Evolutionary conservation across 2,888 invertebrate species (phyloP).

Genomic region (Ectemnius continuus): DNA sequence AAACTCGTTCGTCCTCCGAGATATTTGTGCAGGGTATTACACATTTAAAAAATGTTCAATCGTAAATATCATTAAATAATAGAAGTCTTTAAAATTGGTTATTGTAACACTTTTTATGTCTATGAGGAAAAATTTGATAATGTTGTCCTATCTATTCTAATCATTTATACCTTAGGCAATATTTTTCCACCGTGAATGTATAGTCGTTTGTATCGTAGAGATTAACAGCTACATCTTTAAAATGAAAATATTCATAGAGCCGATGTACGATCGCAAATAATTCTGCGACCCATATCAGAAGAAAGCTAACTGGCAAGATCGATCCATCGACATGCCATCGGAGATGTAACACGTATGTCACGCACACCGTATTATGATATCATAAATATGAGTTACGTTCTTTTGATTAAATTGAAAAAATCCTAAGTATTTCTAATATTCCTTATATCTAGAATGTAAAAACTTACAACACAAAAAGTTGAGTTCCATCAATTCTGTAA

Average conservation of each 20-base stretch:
- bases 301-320: slow-evolving; percentile 43
- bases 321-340: slow-evolving; percentile 34
- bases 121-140: slow-evolving; percentile 74
- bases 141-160: slow-evolving; percentile 75
- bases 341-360: slow-evolving; percentile 64
- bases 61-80: slow-evolving; percentile 66
- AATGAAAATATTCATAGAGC: slow-evolving; percentile 60
- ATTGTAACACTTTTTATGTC: slow-evolving; percentile 67
- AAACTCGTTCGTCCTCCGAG: slow-evolving; percentile 26
- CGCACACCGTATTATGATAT: slow-evolving; percentile 33
- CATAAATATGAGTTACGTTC: slow-evolving; percentile 47
- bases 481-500: slow-evolving; percentile 50
- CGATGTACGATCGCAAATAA: slow-evolving; percentile 42
- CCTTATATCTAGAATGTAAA: slow-evolving; percentile 61
- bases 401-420: slow-evolving; percentile 72
- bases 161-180: slow-evolving; percentile 66
- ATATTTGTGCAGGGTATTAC: slow-evolving; percentile 58
- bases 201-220: slow-evolving; percentile 62
- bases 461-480: slow-evolving; percentile 59
- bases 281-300: slow-evolving; percentile 39
- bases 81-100: slow-evolving; percentile 69
- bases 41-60: slow-evolving; percentile 53
- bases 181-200: slow-evolving; percentile 59
- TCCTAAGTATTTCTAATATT: slow-evolving; percentile 64
- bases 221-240: slow-evolving; percentile 64